Evolutionary conservation across 2,888 invertebrate genomes (phyloP), one percentile per base, ranked within the genome.

Genomic region (Nomada goodeniana): DNA sequence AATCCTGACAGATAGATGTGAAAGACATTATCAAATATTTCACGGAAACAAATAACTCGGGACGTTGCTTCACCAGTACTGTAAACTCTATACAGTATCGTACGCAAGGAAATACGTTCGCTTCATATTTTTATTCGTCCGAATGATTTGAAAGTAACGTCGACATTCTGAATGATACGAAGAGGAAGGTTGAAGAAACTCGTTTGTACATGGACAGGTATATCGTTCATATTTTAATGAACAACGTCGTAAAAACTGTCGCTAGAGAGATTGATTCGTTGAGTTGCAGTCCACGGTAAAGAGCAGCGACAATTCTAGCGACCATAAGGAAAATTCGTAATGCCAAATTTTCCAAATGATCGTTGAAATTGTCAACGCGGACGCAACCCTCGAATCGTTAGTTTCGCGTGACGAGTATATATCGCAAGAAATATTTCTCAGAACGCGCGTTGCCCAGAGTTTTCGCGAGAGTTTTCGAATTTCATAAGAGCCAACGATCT

Each of bases 251-350:
- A 42, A 71, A 61, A 61, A 69, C 59, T 74, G 29, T 52, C 64
- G 23, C 15, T 57, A 5, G 23, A 53, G 26, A n/a, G n/a, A n/a
- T n/a, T 52, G 71, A 65, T 60, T 52, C 64, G 11, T 59, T 18
- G 13, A 23, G 36, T 81, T 64, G 55, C 77, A 53, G 55, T 69
- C 80, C 64, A 11, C 80, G 79, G 53, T 29, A 76, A 80, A 83
- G 23, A 89, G 86, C 89, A 60, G 60, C 55, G 85, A 83, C 88
- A 64, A 77, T 69, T 77, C 83, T 69, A 65, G 70, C 74, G 81
- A 86, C 55, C 83, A 65, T 59, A 44, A 13, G 7, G 64, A 53
- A 78, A 69, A 85, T 52, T 73, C 47, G 60, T 18, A 52, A 52
- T 26, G 1, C 13, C 11, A 44, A 13, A 42, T 18, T 71, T 85